Conservation (phyloP, 2,797 vertebrate species). For the Melanotaenia parkinsoni region DNA sequence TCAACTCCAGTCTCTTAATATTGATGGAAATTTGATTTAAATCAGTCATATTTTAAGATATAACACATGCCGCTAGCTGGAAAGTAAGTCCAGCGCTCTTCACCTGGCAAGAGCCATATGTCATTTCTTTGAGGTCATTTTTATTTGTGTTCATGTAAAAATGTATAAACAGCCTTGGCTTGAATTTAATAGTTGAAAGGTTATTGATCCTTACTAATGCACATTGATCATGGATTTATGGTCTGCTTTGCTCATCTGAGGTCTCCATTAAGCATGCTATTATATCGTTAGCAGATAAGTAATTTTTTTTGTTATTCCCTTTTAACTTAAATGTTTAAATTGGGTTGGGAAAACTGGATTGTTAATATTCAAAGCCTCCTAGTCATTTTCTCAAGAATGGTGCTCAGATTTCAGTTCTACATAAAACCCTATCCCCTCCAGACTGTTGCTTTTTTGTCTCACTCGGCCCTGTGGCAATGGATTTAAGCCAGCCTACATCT, state of each 20-base stretch:
- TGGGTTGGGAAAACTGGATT: conserved; percentile 27
- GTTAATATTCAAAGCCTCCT: conserved; percentile 67
- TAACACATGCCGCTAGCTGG: conserved; percentile 12
- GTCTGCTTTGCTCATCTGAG: conserved; percentile 4
- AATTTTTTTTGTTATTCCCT: not conserved
- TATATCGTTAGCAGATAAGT: conserved; percentile 5
- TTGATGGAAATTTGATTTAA: not conserved
- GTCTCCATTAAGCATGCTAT: conserved; percentile 5
- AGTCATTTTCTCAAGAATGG: conserved; percentile 52
- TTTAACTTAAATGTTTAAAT: conserved; percentile 38
- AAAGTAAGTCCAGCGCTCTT: conserved; percentile 5
- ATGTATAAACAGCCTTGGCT: not conserved
- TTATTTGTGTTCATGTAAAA: conserved; percentile 5
- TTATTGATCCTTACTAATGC: not conserved
- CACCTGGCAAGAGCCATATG: not conserved
- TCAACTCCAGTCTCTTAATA: not conserved
- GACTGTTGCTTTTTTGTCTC: conserved; percentile 70
- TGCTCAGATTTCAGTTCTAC: conserved; percentile 62
- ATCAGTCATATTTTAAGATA: not conserved
- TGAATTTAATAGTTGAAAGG: not conserved
- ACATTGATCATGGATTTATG: conserved; percentile 7
- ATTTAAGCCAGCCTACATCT: conserved; percentile 73
- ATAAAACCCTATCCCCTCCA: conserved; percentile 57
- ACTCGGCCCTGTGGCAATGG: conserved; percentile 64
- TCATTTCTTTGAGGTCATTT: not conserved